Evolutionary conservation across 53 echinoderm and acorn worm species (phyloP), one percentile per base, ranked within the genome.

Genomic region (Holothuria scabra): DNA sequence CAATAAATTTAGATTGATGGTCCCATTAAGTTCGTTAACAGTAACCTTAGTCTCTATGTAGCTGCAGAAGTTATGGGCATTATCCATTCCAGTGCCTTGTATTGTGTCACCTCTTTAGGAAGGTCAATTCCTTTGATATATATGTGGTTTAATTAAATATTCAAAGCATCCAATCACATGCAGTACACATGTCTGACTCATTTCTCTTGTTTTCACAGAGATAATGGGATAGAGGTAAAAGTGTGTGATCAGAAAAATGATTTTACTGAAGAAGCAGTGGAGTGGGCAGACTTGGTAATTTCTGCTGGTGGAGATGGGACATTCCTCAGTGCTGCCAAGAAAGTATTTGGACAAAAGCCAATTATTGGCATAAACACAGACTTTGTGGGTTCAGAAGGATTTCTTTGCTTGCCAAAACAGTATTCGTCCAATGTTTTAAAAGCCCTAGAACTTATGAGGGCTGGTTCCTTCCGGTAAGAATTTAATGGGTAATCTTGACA

Each of bases 241-340:
- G 33, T 70, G 3, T 60, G 57, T 67, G 25, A 44, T 4, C 12
- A 49, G 22, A 68, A 28, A 55, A 26, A 25, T 16, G 70, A 70
- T n/a, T 67, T 25, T n/a, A 72, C 84, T 52, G 66, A 89, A 20
- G 93, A 91, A 48, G 61, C 83, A 6, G 86, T 93, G 0, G 46
- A 74, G 37, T 92, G 95, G 92, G 99, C 99, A 11, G 93, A 94
- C 49, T 55, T 94, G 31, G 67, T 99, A 18, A 66, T 99, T 4
- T 85, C 99, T 5, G 94, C 92, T 12, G 99, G 99, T 10, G 99
- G 99, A 20, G 99, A 99, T 46, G 99, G 99, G 10, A 99, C 99
- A 12, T 99, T 90, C 88, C 89, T 99, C 62, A 82, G 90, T 33
- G 88, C 99, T 1, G 93, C 99, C 20, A 86, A 87, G 25, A 94